Conservation (phyloP, 2,888 invertebrate species). For the Drosophila quinaria region DNA sequence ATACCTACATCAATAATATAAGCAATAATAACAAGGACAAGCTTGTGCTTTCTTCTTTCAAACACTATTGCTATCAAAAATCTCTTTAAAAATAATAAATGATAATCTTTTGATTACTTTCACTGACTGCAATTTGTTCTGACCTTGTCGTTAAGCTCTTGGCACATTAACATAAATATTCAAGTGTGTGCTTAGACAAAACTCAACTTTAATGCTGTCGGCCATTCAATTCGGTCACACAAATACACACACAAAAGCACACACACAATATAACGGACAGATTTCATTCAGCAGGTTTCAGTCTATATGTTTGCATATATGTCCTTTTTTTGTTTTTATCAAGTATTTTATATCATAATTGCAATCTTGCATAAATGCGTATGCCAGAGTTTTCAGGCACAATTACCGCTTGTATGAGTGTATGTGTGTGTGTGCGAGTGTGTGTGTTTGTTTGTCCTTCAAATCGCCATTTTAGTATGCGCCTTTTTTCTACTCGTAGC, state of each 20-base stretch:
- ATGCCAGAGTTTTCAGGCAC: slow-evolving; percentile 63
- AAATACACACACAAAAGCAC: neutral
- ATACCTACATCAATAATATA: too few species aligned
- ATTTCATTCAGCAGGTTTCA: slow-evolving; percentile 27
- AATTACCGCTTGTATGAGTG: slow-evolving; percentile 49
- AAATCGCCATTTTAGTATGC: slow-evolving; percentile 72
- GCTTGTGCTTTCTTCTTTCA: neutral
- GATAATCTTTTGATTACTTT: neutral
- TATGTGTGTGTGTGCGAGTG: slow-evolving; percentile 40
- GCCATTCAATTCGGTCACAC: slow-evolving; percentile 17
- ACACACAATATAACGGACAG: slow-evolving; percentile 4
- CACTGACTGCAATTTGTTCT: neutral
- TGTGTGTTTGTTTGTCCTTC: slow-evolving; percentile 80
- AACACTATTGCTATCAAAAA: neutral
- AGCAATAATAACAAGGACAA: fast-evolving
- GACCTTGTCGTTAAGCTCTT: slow-evolving; percentile 44
- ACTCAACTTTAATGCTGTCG: slow-evolving; percentile 36
- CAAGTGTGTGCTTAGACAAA: slow-evolving; percentile 14
- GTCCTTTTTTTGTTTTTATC: slow-evolving; percentile 18
- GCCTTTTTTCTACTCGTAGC: slow-evolving; percentile 60
- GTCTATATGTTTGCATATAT: neutral
- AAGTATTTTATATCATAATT: slow-evolving; percentile 76
- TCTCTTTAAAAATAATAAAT: neutral
- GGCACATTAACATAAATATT: slow-evolving; percentile 45
- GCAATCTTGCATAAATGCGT: slow-evolving; percentile 77